These are phyloP conservation scores for Trichogramma evanescens DNA, from an alignment of 2,888 invertebrate genomes.

Conservation along the genomic window DNA sequence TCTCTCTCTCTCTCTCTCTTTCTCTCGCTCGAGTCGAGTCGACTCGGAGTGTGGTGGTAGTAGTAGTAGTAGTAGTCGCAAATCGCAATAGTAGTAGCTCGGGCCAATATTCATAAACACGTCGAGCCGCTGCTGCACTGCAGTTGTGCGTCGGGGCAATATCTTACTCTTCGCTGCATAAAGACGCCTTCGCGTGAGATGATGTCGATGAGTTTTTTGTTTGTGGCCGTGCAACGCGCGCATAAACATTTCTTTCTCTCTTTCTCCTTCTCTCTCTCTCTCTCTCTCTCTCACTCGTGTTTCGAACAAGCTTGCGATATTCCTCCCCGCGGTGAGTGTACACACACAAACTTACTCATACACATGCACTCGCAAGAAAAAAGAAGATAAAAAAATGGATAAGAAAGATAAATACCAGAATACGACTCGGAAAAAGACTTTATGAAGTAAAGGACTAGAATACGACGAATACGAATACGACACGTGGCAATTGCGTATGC, in stretches of 20 bases:
- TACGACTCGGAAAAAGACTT: constrained; percentile 5
- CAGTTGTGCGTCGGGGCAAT: constrained; percentile 21
- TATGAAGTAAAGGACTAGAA: too few relatives aligned
- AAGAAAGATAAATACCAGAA: constrained; percentile 42
- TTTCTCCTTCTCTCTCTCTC: constrained; percentile 14
- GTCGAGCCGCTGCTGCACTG: constrained; percentile 23
- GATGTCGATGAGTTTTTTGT: constrained; percentile 21
- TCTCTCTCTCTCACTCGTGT: background rate
- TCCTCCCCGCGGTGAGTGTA: background rate
- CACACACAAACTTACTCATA: background rate
- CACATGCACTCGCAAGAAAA: constrained; percentile 4
- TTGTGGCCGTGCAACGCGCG: constrained; percentile 5
- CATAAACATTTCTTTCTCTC: constrained; percentile 24
- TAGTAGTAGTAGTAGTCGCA: too few relatives aligned
- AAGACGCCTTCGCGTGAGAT: constrained; percentile 19
- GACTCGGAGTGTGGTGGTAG: too few relatives aligned
- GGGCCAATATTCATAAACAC: constrained; percentile 40
- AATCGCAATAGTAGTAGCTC: too few relatives aligned
- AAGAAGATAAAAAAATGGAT: constrained; percentile 42
- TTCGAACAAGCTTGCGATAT: background rate
- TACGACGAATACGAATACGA: too few relatives aligned
- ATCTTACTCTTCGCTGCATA: constrained; percentile 29
- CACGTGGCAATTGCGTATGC: too few relatives aligned
- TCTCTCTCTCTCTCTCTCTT: too few relatives aligned
- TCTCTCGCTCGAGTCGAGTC: too few relatives aligned